A percentile compares a stretch with the other conserved stretches of the same genome.
These are phyloP conservation scores for Cuniculus paca DNA, from an alignment of 2,797 vertebrate species.

Conservation along the genomic window DNA sequence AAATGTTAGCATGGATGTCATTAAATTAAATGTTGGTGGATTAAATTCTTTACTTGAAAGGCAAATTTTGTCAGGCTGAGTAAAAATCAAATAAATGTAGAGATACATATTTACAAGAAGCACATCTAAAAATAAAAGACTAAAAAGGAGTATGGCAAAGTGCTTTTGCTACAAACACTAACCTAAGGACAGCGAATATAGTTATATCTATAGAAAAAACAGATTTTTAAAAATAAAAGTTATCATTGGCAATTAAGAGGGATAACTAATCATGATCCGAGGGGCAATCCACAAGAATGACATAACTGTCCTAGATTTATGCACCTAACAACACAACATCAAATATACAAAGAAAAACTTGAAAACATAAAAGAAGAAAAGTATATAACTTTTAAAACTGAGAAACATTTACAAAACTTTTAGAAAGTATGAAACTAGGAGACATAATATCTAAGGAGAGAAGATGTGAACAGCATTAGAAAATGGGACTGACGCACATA, in stretches of 20 bases:
- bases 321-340: background rate
- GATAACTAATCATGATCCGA: background rate
- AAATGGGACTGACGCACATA: background rate
- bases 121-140: background rate
- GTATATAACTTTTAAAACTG: background rate
- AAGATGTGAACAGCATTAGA: background rate
- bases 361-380: background rate
- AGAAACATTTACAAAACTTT: background rate
- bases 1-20: constrained; percentile 11
- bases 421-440: background rate
- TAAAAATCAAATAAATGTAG: background rate
- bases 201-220: background rate
- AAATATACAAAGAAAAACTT: no score
- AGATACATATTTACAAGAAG: background rate
- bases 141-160: background rate
- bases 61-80: background rate
- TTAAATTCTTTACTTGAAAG: constrained; percentile 32
- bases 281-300: background rate
- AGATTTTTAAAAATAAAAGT: constrained; percentile 42
- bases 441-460: background rate
- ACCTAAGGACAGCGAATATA: background rate
- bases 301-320: background rate
- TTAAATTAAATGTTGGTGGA: constrained; percentile 17
- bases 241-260: background rate
- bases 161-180: background rate